Evolutionary conservation across 1,140 invertebrate genomes (phyloP), one percentile per base, ranked within the genome.

Genomic region (Oedothorax gibbosus): DNA sequence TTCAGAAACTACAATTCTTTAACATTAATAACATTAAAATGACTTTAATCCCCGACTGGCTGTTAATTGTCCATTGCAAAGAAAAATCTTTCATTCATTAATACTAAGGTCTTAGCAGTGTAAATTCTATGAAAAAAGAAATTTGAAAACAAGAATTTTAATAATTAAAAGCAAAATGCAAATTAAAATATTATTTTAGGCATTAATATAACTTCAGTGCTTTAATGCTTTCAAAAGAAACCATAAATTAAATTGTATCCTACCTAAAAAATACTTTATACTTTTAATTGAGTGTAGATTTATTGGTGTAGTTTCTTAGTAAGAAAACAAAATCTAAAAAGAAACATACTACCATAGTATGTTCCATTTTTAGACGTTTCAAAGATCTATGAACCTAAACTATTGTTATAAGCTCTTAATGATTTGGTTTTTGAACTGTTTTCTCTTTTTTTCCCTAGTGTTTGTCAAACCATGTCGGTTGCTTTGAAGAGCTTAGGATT

Each of bases 401-500:
- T 8, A 8, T 15, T 18, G 20, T 18, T 64, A 5, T n/a, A 18
- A 64, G 3, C 11, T 14, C 20, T 64, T 64, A 14, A 20, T 64
- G 14, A 50, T 68, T 69, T 50, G 35, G 5, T 50, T 69, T 49
- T 60, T 14, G 4, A 60, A 60, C n/a, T 60, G 12, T 14, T 60
- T 60, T 11, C n/a, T 11, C 9, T 60, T 4, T 18, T 10, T 71
- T 53, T 3, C 12, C 53, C 5, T 20, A 71, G 69, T 18, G 7
- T 94, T 88, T 97, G 96, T 87, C 95, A 97, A 89, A 89, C 96
- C 6, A 88, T 97, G 7, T 96, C 95, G 1, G 95, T 97, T 93
- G 95, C 95, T 65, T 91, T 97, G 65, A 95, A 95, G 88, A 94
- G 95, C 86, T 92, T 98, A 85, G 96, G 96, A 7, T 95, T 98